These are phyloP conservation scores for Proisotoma minuta DNA, from an alignment of 2,888 invertebrate species.

Conservation along the genomic window DNA sequence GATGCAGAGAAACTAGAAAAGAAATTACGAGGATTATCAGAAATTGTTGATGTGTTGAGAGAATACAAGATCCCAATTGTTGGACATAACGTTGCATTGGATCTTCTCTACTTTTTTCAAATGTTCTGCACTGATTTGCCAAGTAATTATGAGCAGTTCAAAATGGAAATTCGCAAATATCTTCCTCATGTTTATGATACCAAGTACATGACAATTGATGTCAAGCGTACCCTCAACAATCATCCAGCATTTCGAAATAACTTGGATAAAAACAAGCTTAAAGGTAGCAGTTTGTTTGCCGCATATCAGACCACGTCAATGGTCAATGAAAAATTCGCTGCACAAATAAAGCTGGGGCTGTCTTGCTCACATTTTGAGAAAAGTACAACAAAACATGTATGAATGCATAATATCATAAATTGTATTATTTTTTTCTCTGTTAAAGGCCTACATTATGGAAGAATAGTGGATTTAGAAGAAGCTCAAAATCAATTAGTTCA, in stretches of 20 bases:
- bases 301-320: constrained; percentile 28
- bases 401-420: neutral
- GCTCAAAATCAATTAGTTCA: constrained; percentile 52
- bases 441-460: constrained; percentile 16
- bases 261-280: constrained; percentile 15
- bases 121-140: constrained; percentile 69
- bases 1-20: constrained; percentile 55
- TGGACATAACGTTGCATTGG: constrained; percentile 70
- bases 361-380: constrained; percentile 12
- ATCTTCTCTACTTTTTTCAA: constrained; percentile 65
- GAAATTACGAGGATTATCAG: constrained; percentile 62
- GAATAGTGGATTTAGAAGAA: constrained; percentile 18
- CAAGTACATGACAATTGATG: constrained; percentile 61
- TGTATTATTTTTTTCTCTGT: neutral
- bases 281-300: constrained; percentile 22
- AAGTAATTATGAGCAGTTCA: constrained; percentile 61
- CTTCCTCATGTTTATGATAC: constrained; percentile 71
- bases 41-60: constrained; percentile 60
- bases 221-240: constrained; percentile 10
- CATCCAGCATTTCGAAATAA: constrained; percentile 19
- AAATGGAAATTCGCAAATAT: constrained; percentile 58
- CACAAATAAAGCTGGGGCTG: neutral
- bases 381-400: constrained; percentile 5
- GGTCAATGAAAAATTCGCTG: constrained; percentile 8
- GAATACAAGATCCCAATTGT: constrained; percentile 64